Evolutionary conservation across 2,113 vertebrate species (phyloP).

Genomic region (Zosterops japonicus): DNA sequence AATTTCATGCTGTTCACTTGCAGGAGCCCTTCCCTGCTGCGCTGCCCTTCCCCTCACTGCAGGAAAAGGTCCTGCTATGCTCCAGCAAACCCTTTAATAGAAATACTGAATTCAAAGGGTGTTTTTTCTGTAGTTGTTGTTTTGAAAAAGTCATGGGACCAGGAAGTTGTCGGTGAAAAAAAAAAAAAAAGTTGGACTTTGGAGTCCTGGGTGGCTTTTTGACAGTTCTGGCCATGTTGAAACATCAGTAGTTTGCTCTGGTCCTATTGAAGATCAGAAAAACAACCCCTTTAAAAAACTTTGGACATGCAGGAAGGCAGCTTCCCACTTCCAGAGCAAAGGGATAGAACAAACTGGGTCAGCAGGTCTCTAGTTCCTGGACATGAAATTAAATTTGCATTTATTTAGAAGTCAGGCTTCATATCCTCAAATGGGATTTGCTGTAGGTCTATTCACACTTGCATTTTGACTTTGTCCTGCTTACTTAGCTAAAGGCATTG

Average conservation of each 20-base stretch:
- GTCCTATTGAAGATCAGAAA: not conserved
- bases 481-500: not conserved
- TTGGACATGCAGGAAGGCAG: not conserved
- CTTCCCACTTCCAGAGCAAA: not conserved
- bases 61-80: not conserved
- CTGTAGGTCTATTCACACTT: not conserved
- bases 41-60: not conserved
- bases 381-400: not conserved
- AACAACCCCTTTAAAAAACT: accelerated
- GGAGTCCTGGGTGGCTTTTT: not conserved
- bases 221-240: not conserved
- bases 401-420: not conserved
- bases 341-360: not conserved
- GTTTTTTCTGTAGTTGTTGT: accelerated
- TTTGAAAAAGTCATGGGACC: not conserved
- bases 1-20: constrained; percentile 17
- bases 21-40: not conserved
- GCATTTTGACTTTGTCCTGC: not conserved
- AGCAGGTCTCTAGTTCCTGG: not conserved
- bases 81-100: not conserved
- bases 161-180: not conserved
- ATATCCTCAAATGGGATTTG: not conserved
- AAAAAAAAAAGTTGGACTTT: not conserved
- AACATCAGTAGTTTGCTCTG: not conserved
- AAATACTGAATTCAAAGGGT: not conserved